A percentile compares a stretch with the other conserved stretches of the same genome.
These are phyloP conservation scores for Norana najaformis DNA, from an alignment of 2,888 invertebrate genomes.

Conservation along the genomic window DNA sequence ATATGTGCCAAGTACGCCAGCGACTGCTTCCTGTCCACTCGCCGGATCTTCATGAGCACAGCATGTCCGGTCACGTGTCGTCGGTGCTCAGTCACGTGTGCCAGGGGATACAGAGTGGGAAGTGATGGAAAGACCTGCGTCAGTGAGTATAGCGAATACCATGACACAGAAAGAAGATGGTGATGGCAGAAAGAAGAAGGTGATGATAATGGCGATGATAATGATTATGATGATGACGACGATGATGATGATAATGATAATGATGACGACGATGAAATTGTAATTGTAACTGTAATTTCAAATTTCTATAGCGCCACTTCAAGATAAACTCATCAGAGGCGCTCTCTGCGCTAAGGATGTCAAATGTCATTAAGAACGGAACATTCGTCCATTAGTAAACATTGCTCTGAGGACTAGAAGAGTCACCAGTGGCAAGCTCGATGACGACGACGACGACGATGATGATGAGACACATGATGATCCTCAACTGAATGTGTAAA, in stretches of 20 bases:
- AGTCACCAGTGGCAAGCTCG: no score
- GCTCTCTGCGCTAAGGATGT: no score
- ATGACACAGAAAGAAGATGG: not conserved
- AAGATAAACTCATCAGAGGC: no score
- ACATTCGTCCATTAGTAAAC: no score
- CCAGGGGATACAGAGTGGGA: not conserved
- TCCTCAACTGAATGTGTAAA: no score
- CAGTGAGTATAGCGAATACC: conserved; percentile 20
- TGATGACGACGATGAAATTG: conserved; percentile 27
- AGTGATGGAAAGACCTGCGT: not conserved
- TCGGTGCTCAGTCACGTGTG: not conserved
- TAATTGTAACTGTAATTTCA: no score
- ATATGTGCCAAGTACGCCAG: not conserved
- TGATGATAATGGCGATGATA: conserved; percentile 37
- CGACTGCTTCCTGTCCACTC: not conserved
- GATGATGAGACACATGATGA: no score
- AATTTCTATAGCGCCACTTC: no score
- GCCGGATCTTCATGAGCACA: conserved; percentile 9
- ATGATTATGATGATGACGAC: conserved; percentile 41
- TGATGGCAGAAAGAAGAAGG: conserved; percentile 33
- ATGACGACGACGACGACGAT: no score
- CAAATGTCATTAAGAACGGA: no score
- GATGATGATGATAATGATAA: conserved; percentile 32
- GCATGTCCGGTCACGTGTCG: not conserved
- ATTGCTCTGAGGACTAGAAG: no score